phyloP scores from a whole-genome alignment of 2,113 vertebrate species.

The Dendrocopos noguchii region DNA sequence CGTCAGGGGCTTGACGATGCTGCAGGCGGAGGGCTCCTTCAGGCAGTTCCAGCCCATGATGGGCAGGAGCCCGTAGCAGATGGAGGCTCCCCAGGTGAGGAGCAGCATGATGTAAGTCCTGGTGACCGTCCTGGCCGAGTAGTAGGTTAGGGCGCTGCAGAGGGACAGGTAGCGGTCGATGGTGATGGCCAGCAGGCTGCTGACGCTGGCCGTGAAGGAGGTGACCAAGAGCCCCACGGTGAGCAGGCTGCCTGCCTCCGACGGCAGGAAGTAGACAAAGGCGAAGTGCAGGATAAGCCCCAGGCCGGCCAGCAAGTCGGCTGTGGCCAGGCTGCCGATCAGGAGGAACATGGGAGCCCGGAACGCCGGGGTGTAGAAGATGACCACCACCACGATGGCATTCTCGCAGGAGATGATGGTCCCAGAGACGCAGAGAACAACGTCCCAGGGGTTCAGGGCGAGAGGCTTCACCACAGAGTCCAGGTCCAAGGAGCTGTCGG shows the following conservation, averaged over 20 bases:
- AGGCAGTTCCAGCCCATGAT: constrained; percentile 93
- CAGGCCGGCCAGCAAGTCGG: constrained; percentile 89
- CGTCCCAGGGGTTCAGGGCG: constrained; percentile 85
- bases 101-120: constrained; percentile 86
- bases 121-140: constrained; percentile 84
- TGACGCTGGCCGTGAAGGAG: constrained; percentile 89
- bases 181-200: constrained; percentile 91
- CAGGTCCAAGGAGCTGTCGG: constrained; percentile 68
- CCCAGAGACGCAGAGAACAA: constrained; percentile 89
- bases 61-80: constrained; percentile 85
- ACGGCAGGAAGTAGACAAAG: constrained; percentile 83
- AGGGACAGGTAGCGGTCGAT: constrained; percentile 93
- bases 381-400: constrained; percentile 88
- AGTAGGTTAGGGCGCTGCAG: constrained; percentile 91
- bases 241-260: constrained; percentile 79
- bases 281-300: constrained; percentile 90
- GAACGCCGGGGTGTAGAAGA: constrained; percentile 85
- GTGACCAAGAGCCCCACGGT: constrained; percentile 87
- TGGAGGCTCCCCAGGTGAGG: constrained; percentile 85
- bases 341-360: constrained; percentile 90
- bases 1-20: constrained; percentile 85
- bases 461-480: constrained; percentile 62
- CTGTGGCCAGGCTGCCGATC: constrained; percentile 88
- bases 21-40: constrained; percentile 77
- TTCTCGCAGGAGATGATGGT: constrained; percentile 91